phyloP scores from a whole-genome alignment of 2,888 invertebrate species.

The Allacma fusca region DNA sequence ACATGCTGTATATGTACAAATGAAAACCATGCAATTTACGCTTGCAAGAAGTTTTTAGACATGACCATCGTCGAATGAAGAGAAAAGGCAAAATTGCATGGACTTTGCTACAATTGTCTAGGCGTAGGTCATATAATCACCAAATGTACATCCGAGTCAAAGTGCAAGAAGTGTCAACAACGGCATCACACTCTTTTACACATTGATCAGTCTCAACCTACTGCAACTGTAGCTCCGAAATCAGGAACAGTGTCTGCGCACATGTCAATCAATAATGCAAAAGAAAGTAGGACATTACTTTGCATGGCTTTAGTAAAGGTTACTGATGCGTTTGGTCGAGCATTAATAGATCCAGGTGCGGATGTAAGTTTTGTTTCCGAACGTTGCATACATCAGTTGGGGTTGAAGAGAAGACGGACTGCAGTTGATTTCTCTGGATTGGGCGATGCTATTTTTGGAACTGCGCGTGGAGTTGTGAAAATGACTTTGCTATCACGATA shows the following conservation, averaged over 20 bases:
- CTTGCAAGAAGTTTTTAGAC: too few species aligned
- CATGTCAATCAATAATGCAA: neutral
- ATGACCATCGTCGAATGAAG: too few species aligned
- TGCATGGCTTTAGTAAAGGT: constrained; percentile 10
- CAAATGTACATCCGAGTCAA: too few species aligned
- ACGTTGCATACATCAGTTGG: neutral
- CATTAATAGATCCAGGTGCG: constrained; percentile 30
- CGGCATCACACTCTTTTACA: constrained; percentile 23
- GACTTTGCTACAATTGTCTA: too few species aligned
- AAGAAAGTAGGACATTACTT: neutral
- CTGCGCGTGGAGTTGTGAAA: neutral
- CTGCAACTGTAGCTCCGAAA: too few species aligned
- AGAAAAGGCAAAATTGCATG: too few species aligned
- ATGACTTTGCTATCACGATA: too few species aligned
- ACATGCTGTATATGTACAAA: too few species aligned
- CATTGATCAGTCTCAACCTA: too few species aligned
- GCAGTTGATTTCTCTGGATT: neutral
- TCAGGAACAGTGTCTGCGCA: too few species aligned
- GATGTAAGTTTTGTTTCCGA: constrained; percentile 32
- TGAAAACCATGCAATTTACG: too few species aligned
- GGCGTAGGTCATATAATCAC: too few species aligned
- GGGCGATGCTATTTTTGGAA: neutral
- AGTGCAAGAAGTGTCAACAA: constrained; percentile 20
- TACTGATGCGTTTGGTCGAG: neutral
- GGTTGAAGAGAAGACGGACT: neutral